These are phyloP conservation scores for Ylistrum balloti DNA, from an alignment of 1,140 invertebrate genomes.

Conservation along the genomic window DNA sequence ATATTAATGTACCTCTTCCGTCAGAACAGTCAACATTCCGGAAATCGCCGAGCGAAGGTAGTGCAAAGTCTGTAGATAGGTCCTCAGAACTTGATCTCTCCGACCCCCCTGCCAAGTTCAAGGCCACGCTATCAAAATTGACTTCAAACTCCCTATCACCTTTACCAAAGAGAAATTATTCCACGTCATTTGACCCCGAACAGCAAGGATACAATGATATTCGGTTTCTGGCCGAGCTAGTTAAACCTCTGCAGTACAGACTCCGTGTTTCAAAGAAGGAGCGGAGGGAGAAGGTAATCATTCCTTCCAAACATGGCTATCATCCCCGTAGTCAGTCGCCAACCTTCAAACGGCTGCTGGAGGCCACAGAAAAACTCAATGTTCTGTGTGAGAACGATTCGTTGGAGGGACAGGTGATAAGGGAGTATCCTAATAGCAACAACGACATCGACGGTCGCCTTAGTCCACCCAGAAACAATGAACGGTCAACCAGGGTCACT, in stretches of 20 bases:
- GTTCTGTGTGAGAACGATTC: constrained; percentile 56
- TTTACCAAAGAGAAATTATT: constrained; percentile 34
- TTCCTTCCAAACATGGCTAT: constrained; percentile 69
- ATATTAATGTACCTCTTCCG: constrained; percentile 25
- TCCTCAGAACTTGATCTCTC: not conserved
- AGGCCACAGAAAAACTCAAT: constrained; percentile 68
- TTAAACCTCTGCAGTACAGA: constrained; percentile 68
- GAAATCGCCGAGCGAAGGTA: constrained; percentile 37
- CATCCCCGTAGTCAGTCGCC: constrained; percentile 68
- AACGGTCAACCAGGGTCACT: not conserved
- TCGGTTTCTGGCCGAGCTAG: constrained; percentile 67
- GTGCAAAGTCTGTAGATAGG: not conserved
- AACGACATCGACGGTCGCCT: not conserved
- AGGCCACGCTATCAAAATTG: not conserved
- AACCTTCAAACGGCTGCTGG: constrained; percentile 66
- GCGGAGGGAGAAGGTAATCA: constrained; percentile 60
- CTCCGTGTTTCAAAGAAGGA: constrained; percentile 64
- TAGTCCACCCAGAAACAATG: not conserved
- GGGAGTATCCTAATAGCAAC: not conserved
- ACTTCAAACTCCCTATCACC: not conserved
- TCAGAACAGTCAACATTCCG: not conserved
- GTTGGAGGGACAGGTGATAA: not conserved
- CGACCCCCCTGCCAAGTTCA: not conserved
- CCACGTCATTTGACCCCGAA: constrained; percentile 24
- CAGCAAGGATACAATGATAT: constrained; percentile 54